These are phyloP conservation scores for Microctonus hyperodae DNA, from an alignment of 2,888 invertebrate species.

Conservation along the genomic window DNA sequence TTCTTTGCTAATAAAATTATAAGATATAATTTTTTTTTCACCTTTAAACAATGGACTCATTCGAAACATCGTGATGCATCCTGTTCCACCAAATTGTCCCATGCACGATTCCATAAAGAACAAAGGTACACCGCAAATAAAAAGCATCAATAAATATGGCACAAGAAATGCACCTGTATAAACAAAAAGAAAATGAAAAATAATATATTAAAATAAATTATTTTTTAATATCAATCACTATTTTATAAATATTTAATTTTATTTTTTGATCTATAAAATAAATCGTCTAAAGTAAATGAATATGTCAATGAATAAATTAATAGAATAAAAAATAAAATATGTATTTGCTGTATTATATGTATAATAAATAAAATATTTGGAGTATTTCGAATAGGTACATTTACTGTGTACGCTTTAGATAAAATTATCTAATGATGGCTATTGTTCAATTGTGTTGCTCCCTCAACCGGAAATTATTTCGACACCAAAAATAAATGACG, in stretches of 20 bases:
- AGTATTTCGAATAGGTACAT: constrained; percentile 35
- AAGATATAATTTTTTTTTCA: constrained; percentile 57
- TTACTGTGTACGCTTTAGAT: constrained; percentile 39
- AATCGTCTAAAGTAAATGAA: neutral
- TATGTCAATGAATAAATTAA: neutral
- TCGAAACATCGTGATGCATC: constrained; percentile 82
- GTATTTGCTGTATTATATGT: too few species aligned
- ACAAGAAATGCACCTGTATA: constrained; percentile 82
- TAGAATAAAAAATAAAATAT: neutral
- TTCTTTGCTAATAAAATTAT: neutral
- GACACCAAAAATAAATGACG: constrained; percentile 38
- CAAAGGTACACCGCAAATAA: constrained; percentile 84
- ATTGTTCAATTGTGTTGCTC: constrained; percentile 44
- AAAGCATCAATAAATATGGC: constrained; percentile 82
- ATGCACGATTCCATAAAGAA: constrained; percentile 88
- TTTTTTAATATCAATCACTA: too few species aligned
- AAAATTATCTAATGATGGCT: constrained; percentile 49
- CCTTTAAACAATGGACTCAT: constrained; percentile 88
- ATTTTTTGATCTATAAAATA: neutral
- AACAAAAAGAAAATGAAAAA: neutral
- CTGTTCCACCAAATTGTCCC: constrained; percentile 85
- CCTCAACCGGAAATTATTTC: constrained; percentile 43
- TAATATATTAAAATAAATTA: neutral
- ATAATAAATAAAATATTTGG: neutral
- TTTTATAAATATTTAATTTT: too few species aligned